phyloP scores from a whole-genome alignment of 2,113 vertebrate genomes.

The Hemibagrus wyckioides region DNA sequence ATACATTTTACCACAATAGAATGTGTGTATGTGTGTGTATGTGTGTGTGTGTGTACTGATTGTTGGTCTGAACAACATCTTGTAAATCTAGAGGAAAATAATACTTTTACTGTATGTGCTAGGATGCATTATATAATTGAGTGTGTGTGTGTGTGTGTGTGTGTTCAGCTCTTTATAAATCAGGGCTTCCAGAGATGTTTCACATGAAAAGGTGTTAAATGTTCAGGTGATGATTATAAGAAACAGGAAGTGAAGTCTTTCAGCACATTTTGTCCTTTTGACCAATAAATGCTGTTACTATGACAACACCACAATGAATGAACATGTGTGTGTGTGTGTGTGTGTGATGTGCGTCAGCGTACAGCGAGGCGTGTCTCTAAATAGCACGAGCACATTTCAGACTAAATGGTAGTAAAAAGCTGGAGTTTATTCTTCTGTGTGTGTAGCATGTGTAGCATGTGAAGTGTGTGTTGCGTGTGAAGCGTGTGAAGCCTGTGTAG shows the following conservation, averaged over 20 bases:
- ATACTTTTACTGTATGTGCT: background rate
- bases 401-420: background rate
- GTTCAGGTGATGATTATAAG: background rate
- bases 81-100: background rate
- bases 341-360: conserved; percentile 23
- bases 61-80: too few relatives aligned
- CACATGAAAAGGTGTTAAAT: background rate
- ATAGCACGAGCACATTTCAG: conserved; percentile 31
- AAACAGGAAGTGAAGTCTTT: background rate
- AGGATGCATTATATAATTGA: background rate
- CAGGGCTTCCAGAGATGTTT: too few relatives aligned
- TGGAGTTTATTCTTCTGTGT: background rate
- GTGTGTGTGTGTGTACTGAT: too few relatives aligned
- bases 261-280: background rate
- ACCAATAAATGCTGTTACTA: conserved; percentile 22
- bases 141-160: too few relatives aligned
- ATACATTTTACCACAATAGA: background rate
- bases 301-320: conserved; percentile 18
- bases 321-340: background rate
- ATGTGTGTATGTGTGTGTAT: too few relatives aligned
- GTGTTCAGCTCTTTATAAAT: too few relatives aligned
- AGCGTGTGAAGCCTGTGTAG: too few relatives aligned
- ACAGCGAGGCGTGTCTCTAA: conserved; percentile 56
- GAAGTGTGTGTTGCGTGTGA: background rate
- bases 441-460: background rate